Base-by-base conservation (phyloP, 2,113 vertebrate species). In the Cromileptes altivelis region DNA sequence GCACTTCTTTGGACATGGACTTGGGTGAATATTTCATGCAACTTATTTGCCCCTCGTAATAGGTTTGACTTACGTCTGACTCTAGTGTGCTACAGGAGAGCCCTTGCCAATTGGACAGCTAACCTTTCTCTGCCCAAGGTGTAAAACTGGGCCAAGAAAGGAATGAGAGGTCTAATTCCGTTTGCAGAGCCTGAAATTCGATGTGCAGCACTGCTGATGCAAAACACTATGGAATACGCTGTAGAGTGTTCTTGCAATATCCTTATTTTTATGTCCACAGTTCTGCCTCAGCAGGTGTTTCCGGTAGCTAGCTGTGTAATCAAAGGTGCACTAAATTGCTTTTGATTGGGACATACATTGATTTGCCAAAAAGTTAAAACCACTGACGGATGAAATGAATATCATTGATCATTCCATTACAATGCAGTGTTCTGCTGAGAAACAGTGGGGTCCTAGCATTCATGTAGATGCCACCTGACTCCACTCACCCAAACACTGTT, bases 1-100 rank as follows among this genome's bases (percentile, higher is more conserved):
- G 81, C 56, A 84, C 84, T 89, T 89, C 80, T 53, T 78, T 13
- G 77, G 89, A 87, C 82, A 84, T 58, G 56, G 57, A 33, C 81
- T 79, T 3, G 23, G 74, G 75, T 93, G 77, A 92, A 94, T 93
- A 92, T 95, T 95, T 94, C 56, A 94, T 94, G 86, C 79, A 82
- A 83, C 85, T 89, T 91, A 91, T 95, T 92, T 92, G 89, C 65
- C 85, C 81, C 63, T 49, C 80, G 80, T 92, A 94, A 93, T 92
- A 81, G 78, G 52, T 90, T 90, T 87, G 85, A 90, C 87, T 91
- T 64, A 74, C 85, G 63, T 70, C 55, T 73, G 73, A 62, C 60
- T 85, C 61, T 21, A 19, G 50, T n/a, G 2, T 75, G 45, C 67
- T 91, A 30, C 0, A 52, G 70, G 79, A 73, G 58, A 60, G 50